Evolutionary conservation across 1,140 invertebrate species (phyloP).

Genomic region (Drosophila funebris): DNA sequence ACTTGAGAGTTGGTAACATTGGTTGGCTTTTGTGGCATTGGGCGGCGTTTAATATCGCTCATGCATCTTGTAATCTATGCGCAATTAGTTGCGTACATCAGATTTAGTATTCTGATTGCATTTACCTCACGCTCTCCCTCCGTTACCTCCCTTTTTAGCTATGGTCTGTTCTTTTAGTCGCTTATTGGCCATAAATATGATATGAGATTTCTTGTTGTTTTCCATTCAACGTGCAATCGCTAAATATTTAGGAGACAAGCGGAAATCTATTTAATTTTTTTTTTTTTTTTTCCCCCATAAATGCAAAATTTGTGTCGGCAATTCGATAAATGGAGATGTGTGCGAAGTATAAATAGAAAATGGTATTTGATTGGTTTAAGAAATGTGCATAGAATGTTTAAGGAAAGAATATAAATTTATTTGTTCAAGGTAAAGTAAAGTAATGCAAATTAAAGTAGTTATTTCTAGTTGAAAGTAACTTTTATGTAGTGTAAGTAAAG

Average conservation of each 20-base stretch:
- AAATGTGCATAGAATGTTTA: no score
- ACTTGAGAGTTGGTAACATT: not conserved
- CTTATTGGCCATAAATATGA: conserved; percentile 65
- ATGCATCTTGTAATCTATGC: conserved; percentile 80
- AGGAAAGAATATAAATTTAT: not conserved
- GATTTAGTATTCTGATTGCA: conserved; percentile 79
- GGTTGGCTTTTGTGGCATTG: conserved; percentile 43
- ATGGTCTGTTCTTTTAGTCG: not conserved
- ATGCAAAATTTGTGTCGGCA: conserved; percentile 40
- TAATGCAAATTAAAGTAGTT: not conserved
- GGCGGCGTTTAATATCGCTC: conserved; percentile 72
- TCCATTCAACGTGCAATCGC: conserved; percentile 3
- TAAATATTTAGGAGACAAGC: conserved; percentile 47
- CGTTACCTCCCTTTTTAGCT: conserved; percentile 3
- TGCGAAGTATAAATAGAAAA: not conserved
- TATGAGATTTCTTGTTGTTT: conserved; percentile 49
- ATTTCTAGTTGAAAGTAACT: no score
- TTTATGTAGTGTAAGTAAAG: no score
- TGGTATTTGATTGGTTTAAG: not conserved
- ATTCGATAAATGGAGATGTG: conserved; percentile 7
- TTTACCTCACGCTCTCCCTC: conserved; percentile 35
- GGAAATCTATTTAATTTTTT: conserved; percentile 64
- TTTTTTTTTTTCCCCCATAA: no score
- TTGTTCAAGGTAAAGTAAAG: not conserved
- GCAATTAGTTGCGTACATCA: conserved; percentile 79